A percentile compares a stretch with the other conserved stretches of the same genome.
These are phyloP conservation scores for Eolophus roseicapilla DNA, from an alignment of 2,113 vertebrate species.

Conservation along the genomic window DNA sequence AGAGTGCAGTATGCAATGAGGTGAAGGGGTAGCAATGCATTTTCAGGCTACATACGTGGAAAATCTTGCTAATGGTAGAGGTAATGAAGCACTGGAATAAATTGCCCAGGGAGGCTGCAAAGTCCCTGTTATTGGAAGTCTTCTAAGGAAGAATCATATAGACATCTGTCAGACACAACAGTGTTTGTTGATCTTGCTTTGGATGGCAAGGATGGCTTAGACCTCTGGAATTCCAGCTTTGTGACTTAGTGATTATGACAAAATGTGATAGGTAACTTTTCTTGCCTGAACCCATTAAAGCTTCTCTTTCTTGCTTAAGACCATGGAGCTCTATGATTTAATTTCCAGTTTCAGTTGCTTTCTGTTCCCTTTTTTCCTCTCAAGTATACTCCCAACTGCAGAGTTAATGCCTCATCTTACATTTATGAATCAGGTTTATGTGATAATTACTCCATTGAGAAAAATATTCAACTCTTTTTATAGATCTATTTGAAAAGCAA, in stretches of 20 bases:
- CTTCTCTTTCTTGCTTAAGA: background rate
- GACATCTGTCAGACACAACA: background rate
- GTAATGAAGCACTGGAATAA: background rate
- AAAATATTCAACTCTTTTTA: background rate
- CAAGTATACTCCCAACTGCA: background rate
- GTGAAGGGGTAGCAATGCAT: background rate
- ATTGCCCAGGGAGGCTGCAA: background rate
- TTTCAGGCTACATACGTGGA: background rate
- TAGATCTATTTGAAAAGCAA: conserved; percentile 83
- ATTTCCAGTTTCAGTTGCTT: background rate
- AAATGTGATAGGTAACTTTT: background rate
- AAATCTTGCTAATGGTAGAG: background rate
- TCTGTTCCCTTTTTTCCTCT: background rate
- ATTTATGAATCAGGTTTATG: background rate
- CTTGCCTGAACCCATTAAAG: background rate
- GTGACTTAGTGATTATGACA: background rate
- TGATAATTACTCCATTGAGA: background rate
- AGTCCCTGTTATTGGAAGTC: background rate
- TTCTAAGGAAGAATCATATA: background rate
- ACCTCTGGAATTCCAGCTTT: background rate
- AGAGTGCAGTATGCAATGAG: background rate
- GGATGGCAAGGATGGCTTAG: background rate
- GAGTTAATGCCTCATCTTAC: background rate
- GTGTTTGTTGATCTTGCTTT: background rate
- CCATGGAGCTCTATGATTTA: background rate